Conservation (phyloP, 1,140 invertebrate species). For the Microplitis demolitor region DNA sequence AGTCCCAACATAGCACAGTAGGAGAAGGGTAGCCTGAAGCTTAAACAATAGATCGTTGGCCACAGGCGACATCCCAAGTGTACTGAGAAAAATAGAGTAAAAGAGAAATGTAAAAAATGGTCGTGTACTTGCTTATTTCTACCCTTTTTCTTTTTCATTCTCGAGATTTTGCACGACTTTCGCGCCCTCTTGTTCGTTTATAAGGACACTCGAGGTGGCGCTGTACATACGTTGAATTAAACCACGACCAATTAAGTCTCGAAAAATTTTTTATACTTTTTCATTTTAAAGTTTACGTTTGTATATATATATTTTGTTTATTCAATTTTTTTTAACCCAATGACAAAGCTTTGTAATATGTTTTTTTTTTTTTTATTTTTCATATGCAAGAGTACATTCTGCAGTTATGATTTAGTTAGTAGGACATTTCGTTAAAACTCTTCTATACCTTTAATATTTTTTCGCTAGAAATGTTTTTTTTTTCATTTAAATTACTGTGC, state of each 20-base stretch:
- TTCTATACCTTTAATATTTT: too few relatives aligned
- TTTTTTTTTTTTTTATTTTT: not conserved
- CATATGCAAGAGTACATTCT: too few relatives aligned
- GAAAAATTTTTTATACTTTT: conserved; percentile 29
- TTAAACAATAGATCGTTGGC: conserved; percentile 54
- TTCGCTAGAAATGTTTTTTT: too few relatives aligned
- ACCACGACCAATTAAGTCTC: conserved; percentile 53
- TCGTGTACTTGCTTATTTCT: conserved; percentile 2
- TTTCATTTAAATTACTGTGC: too few relatives aligned
- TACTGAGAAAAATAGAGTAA: conserved; percentile 28
- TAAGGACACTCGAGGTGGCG: conserved; percentile 41
- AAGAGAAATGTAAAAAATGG: conserved; percentile 18
- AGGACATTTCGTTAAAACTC: too few relatives aligned
- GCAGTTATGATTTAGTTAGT: too few relatives aligned
- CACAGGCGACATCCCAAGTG: conserved; percentile 51
- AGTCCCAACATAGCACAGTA: conserved; percentile 22
- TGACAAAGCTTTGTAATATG: not conserved
- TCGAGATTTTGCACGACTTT: conserved; percentile 30
- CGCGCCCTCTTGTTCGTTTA: conserved; percentile 33
- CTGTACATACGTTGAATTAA: conserved; percentile 49
- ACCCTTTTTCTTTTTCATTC: conserved; percentile 3
- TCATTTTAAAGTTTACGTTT: not conserved
- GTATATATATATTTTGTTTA: not conserved
- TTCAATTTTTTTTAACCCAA: not conserved
- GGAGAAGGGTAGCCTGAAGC: conserved; percentile 39